phyloP scores from a whole-genome alignment of 1,140 invertebrate species.

The Nomia melanderi region DNA sequence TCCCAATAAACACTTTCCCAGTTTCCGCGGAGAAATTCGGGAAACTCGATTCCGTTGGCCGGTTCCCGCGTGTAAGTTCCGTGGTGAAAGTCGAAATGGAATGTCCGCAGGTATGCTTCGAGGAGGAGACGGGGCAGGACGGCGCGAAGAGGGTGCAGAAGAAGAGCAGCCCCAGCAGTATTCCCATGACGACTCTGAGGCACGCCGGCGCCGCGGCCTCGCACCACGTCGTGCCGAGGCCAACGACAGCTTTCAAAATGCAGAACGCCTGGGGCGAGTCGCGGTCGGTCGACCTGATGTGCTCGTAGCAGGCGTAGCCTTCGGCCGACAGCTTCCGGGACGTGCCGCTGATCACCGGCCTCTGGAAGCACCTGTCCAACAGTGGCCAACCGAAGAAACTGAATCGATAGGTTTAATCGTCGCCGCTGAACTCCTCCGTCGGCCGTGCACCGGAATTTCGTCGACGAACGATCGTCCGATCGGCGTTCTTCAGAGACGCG shows the following conservation, averaged over 20 bases:
- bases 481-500: not conserved
- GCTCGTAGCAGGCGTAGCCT: constrained; percentile 74
- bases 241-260: constrained; percentile 66
- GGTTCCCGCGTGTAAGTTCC: too few relatives aligned
- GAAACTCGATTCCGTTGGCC: too few relatives aligned
- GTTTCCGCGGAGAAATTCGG: too few relatives aligned
- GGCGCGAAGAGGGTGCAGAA: constrained; percentile 56
- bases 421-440: not conserved
- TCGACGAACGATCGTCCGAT: not conserved
- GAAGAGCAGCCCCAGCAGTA: constrained; percentile 52
- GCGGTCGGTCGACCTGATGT: constrained; percentile 72
- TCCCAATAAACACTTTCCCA: too few relatives aligned
- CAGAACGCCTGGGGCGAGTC: constrained; percentile 74
- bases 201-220: constrained; percentile 57
- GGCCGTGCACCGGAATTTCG: too few relatives aligned
- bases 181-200: constrained; percentile 72
- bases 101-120: constrained; percentile 77
- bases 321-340: constrained; percentile 72
- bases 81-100: too few relatives aligned
- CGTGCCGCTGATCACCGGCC: constrained; percentile 74
- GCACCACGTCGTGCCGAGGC: constrained; percentile 70
- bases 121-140: constrained; percentile 63
- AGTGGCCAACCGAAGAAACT: constrained; percentile 58
- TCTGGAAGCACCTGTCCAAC: constrained; percentile 74
- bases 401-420: constrained; percentile 37